Base-by-base conservation (phyloP, 2,888 invertebrate species). In the Euzetes globulus region DNA sequence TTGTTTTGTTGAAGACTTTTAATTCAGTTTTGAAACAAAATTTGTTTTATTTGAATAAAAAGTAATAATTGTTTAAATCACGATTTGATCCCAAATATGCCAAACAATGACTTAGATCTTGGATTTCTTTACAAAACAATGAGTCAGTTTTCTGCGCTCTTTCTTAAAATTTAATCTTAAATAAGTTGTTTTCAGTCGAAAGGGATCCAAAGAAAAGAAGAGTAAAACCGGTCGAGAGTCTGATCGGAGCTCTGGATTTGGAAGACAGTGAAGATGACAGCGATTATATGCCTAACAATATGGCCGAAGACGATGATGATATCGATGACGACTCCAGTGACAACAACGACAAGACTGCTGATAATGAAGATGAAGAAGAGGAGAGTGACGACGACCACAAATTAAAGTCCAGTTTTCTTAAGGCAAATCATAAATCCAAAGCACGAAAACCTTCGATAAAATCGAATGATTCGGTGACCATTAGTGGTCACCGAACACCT, bases 181-280 rank as follows among this genome's bases (percentile, higher is more conserved):
- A 47, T 72, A 27, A 68, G 17, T 37, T 13, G 58, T 60, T 41
- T 74, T 73, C 76, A 81, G 81, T 87, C 79, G 88, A 88, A 81
- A 83, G 92, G 81, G 90, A 90, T 82, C 90, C 89, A 13, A 90
- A 89, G 78, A 93, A 92, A 82, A 85, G 92, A 75, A 87, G 88
- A 81, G 91, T 91, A 47, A 93, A 91, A 82, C 91, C 90, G 77
- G 90, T 88, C 75, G 81, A 73, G 37, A 73, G 73, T 41, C 37
- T 73, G 1, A 47, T 68, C 9, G 33, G 47, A 9, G 68, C 65
- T 22, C 15, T 15, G 0, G 73, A 52, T 68, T 52, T 73, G 68
- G 73, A 73, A 19, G 72, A 72, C 19, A 63, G 78, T 58, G 77
- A 78, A n/a, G 74, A 75, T 29, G 77, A 77, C 37, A 78, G 74